Base-by-base conservation (phyloP, 1,140 invertebrate genomes). In the Hyles vespertilio region DNA sequence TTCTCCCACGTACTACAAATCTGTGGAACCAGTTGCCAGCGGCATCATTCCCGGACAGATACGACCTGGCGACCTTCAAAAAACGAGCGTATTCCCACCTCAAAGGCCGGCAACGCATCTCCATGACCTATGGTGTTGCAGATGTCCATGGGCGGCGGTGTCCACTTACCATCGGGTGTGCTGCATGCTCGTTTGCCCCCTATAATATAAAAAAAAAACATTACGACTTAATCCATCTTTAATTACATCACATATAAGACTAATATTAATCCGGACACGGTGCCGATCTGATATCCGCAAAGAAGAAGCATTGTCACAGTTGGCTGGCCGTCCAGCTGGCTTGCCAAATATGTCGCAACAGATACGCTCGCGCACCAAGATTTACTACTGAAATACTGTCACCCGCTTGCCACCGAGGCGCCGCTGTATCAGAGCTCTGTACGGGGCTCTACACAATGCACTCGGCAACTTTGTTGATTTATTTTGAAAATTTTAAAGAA, bases 261-360 rank as follows among this genome's bases (percentile, higher is more conserved):
- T 22, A 22, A 47, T 66, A 66, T 69, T 74, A 72, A 73, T 72
- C 74, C 70, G 67, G 63, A 71, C 53, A 72, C 65, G 69, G 67
- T 70, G 69, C 66, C 69, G 70, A 77, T 76, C 71, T 69, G 70
- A 79, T 75, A 77, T 66, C 45, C 57, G 67, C 65, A 59, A 60
- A 54, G 67, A 63, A 71, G 60, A 67, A 67, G 69, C 74, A 77
- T 76, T 81, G 78, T 83, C 77, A 80, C 79, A 83, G 78, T 81
- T 83, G 79, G 81, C 74, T 77, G 65, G 44, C 56, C 69, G 67
- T 69, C 65, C 63, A 55, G 57, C 64, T 58, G 58, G 54, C 64
- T 81, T 83, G 83, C 83, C 83, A 86, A 86, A 84, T 84, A 79
- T 79, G 79, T 84, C 79, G 75, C 76, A 71, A 72, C 69, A 72